Evolutionary conservation across 2,888 invertebrate species (phyloP), one percentile per base, ranked within the genome.

Genomic region (Oeneis ivallda): DNA sequence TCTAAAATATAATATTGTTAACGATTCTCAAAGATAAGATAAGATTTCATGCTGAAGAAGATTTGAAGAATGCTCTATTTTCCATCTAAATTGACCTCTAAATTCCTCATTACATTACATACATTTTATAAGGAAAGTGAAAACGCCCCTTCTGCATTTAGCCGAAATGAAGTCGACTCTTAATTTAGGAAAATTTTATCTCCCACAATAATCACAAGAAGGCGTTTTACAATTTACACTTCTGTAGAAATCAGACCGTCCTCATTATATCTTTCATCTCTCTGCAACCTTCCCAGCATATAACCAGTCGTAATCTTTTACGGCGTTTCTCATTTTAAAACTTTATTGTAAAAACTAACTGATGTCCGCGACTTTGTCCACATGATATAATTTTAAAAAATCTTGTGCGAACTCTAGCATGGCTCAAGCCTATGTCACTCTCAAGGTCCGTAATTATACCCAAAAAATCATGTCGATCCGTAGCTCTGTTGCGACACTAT

Each of bases 191-290:
- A 64, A 59, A 53, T 52, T 43, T 59, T 45, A 64, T 59, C 59
- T 50, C 64, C 37, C 59, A 53, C 32, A 59, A 53, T 64, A 45
- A 64, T 59, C 60, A 60, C 50, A 50, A 60, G 49, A 59, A 59
- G 59, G 43, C 64, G 58, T 59, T 58, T 54, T 47, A 41, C 32
- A 34, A 53, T 58, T 54, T 47, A 41, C 32, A 34, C 59, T 64
- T 53, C 59, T 59, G 53, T 45, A 17, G 19, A 59, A 64, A 52
- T 64, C 37, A 53, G 34, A 13, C 45, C 50, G 64, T 37, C 45
- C 53, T 64, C 52, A 64, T 53, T 59, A 52, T 64, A 52, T 64
- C 53, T 45, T 19, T 45, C 34, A 17, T 52, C 52, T 52, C 43
- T 49, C 39, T 34, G 10, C 43, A 49, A 15, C 49, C 39, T 50